These are phyloP conservation scores for Acanthurus tractus DNA, from an alignment of 2,797 vertebrate genomes.

Conservation along the genomic window DNA sequence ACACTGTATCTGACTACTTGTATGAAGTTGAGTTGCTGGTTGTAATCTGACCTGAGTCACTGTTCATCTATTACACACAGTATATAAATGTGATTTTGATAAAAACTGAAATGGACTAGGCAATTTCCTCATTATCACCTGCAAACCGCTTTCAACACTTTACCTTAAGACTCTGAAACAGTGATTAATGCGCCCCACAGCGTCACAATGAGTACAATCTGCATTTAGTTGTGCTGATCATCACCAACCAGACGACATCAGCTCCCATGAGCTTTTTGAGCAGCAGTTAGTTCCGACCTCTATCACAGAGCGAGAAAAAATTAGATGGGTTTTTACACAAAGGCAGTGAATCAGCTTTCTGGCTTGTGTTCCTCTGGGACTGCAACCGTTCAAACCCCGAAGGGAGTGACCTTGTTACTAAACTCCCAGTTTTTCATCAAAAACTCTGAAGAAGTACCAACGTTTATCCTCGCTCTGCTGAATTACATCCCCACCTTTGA, in stretches of 20 bases:
- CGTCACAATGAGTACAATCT: slow-evolving; percentile 50
- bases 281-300: slow-evolving; percentile 34
- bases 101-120: slow-evolving; percentile 1
- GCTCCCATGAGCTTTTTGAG: slow-evolving; percentile 17
- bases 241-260: slow-evolving; percentile 27
- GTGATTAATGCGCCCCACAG: slow-evolving; percentile 50
- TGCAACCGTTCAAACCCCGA: slow-evolving; percentile 29
- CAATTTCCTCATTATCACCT: slow-evolving; percentile 37
- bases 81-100: slow-evolving; percentile 8
- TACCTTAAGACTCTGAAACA: slow-evolving; percentile 32
- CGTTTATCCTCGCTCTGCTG: not conserved
- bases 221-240: slow-evolving; percentile 43
- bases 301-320: slow-evolving; percentile 10
- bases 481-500: slow-evolving; percentile 14
- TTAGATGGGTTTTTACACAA: slow-evolving; percentile 26
- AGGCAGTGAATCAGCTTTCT: not conserved
- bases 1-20: not conserved
- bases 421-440: slow-evolving; percentile 1
- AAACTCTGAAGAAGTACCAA: slow-evolving; percentile 1
- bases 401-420: slow-evolving; percentile 45
- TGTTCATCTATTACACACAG: slow-evolving; percentile 16
- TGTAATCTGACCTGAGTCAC: not conserved
- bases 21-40: not conserved
- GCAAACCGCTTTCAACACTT: slow-evolving; percentile 38
- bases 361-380: slow-evolving; percentile 22